phyloP scores from a whole-genome alignment of 2,797 vertebrate species.

The Saxicola maurus region DNA sequence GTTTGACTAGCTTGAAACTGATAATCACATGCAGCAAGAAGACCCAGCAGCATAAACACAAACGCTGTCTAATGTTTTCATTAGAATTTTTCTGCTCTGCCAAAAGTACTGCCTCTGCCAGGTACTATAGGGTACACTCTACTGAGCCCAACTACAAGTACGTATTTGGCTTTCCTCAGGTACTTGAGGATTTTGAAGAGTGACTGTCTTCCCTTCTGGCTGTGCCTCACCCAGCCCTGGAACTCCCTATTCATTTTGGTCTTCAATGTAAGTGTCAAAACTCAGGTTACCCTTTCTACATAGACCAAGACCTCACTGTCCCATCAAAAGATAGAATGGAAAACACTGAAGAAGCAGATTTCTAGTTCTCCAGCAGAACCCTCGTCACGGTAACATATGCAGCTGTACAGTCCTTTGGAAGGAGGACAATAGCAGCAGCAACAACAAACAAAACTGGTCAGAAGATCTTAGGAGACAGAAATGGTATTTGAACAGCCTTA shows the following conservation, averaged over 20 bases:
- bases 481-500: neutral
- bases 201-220: neutral
- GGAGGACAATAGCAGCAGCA: neutral
- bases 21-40: neutral
- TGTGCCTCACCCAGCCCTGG: neutral
- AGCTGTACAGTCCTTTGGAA: neutral
- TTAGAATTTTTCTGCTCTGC: neutral
- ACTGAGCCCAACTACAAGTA: neutral
- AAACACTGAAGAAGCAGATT: neutral
- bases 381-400: neutral
- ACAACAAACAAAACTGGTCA: neutral
- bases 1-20: neutral
- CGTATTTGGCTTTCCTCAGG: accelerated
- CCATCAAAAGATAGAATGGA: neutral
- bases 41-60: neutral
- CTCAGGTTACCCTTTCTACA: neutral
- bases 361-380: neutral
- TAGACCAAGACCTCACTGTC: neutral
- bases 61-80: neutral
- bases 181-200: neutral
- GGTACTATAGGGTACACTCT: neutral
- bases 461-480: neutral
- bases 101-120: neutral
- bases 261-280: neutral
- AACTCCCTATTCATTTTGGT: neutral